Base-by-base conservation (phyloP, 2,113 vertebrate genomes). In the Vanacampus margaritifer region DNA sequence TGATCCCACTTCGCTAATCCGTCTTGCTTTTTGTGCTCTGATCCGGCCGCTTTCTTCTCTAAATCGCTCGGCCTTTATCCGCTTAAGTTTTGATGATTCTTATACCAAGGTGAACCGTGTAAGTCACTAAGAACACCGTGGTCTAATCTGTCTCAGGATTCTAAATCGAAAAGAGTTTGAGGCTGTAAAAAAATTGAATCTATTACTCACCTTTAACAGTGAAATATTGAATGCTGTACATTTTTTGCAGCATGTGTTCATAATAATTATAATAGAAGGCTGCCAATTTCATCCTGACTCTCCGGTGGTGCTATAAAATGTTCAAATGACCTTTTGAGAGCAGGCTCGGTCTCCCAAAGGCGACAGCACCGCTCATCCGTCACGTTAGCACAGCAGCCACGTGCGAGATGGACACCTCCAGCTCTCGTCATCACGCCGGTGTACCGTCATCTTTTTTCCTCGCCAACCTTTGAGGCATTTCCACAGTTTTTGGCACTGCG, bases 311-410 rank as follows among this genome's bases (percentile, higher is more conserved):
- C 65, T 74, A 71, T 80, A 79, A 81, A 86, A 76, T 75, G 82
- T 80, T 87, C 84, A 85, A 87, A 28, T 84, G 75, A 83, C 79
- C 80, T 84, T 83, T 82, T 74, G 57, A 17, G 65, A 82, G 65
- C 54, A 70, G 59, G 60, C 48, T 75, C 64, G 67, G 39, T 68
- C 26, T 74, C 84, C 65, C 74, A 19, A 60, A 80, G 67, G 78
- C 66, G 48, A 64, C 59, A 76, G 32, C 56, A 62, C 17, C 56
- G 67, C 32, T 48, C 43, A 48, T 59, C 48, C 68, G 63, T 80
- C 72, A 79, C 64, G 62, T 70, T 68, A 73, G 64, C 75, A 54
- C 46, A 69, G 68, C 71, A 78, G 66, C 72, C 39, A 65, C 61
- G 48, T 56, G 67, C 51, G 58, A 64, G 13, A 63, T 48, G 10